Conservation (phyloP, 2,113 vertebrate genomes). For the Anhinga anhinga region DNA sequence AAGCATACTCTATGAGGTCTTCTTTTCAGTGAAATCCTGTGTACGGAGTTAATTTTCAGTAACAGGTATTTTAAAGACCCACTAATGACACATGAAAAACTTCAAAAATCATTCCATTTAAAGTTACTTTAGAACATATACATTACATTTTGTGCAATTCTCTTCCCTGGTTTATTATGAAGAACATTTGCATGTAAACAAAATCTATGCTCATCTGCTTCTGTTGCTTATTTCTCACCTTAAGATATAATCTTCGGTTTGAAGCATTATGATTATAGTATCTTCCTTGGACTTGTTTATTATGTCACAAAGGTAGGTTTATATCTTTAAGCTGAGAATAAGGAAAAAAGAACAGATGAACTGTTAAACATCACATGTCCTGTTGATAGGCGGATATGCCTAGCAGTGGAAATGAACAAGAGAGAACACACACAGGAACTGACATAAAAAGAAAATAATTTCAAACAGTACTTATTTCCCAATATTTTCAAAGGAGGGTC, state of each 20-base stretch:
- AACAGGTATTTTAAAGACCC: neutral
- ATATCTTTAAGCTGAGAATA: neutral
- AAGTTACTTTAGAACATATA: neutral
- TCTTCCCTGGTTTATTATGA: neutral
- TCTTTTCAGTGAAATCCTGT: neutral
- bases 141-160: neutral
- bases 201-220: neutral
- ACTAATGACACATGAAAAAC: neutral
- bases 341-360: neutral
- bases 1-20: neutral
- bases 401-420: neutral
- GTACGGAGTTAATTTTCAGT: neutral
- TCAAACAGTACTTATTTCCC: neutral
- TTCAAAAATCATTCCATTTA: neutral
- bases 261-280: neutral
- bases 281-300: neutral
- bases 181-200: neutral
- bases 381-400: neutral
- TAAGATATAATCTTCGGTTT: neutral
- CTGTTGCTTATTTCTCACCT: constrained; percentile 4
- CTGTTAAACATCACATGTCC: neutral
- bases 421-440: neutral
- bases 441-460: neutral
- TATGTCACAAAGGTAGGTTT: neutral
- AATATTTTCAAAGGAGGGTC: neutral